Base-by-base conservation (phyloP, 1,140 invertebrate species). In the Drosophila setifemur region DNA sequence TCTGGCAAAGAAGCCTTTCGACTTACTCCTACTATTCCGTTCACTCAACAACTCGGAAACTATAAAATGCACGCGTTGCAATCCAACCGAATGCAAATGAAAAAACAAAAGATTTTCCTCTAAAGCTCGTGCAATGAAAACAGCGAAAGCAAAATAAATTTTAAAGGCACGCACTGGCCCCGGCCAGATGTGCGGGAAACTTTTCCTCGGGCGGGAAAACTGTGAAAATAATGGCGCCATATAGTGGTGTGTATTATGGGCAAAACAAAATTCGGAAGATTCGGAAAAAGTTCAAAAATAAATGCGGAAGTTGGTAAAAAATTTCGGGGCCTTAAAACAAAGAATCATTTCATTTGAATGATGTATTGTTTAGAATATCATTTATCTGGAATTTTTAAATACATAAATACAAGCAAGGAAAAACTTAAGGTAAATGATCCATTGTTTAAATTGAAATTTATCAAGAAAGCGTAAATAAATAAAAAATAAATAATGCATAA, bases 21-120 rank as follows among this genome's bases (percentile, higher is more conserved):
- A n/a, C n/a, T n/a, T n/a, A n/a, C 58, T 14, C 57, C 53, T 53
- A 58, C 53, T 53, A 53, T 26, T n/a, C 26, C 57, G 53, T 61
- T 64, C 68, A 47, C 69, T 72, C 69, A 63, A 53, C 69, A 72
- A 48, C 68, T 73, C 14, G n/a, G 39, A 49, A 77, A 75, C 81
- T 58, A 85, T 86, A 79, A 85, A 86, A 79, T 86, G 79, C 79
- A 85, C 70, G 71, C 74, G 74, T 74, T 86, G 81, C 81, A 71
- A 39, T 42, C 26, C 16, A 1, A 16, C 16, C 14, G 40, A 28
- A 19, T 4, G 6, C 0, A 11, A 4, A 25, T n/a, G 9, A 9
- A 35, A 48, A 81, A 52, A 25, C 52, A 48, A 28, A 33, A 28
- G 35, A 71, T 76, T 64, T 63, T 57, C 26, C 19, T 12, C 29